Evolutionary conservation across 2,888 invertebrate genomes (phyloP), one percentile per base, ranked within the genome.

Genomic region (Fabriciana adippe): DNA sequence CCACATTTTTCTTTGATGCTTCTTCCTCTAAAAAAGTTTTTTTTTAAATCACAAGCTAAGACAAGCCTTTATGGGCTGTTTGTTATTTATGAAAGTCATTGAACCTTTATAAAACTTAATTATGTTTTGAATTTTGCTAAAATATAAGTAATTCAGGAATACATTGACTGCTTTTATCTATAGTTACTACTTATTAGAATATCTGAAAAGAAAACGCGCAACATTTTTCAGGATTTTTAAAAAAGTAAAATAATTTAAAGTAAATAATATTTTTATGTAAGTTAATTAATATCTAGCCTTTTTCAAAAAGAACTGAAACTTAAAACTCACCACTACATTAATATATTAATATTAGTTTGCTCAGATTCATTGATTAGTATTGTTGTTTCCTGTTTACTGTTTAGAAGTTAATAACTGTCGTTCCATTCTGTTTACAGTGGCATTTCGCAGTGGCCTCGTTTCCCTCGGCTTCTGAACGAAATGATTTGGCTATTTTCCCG

Each of bases 381-480:
- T 66, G 55, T 60, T 80, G 76, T 82, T 50, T 61, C 14, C 60
- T 54, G 55, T 66, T 82, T 81, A 77, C 55, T 54, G 55, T 66
- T 82, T 81, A 77, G 81, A 77, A 76, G 78, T 77, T 79, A 80
- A 81, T 80, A 80, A 81, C 79, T 78, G 75, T 78, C 78, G 87
- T 89, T 89, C 89, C 87, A 89, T 82, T 88, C 89, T 89, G 87
- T 82, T 90, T 85, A 79, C 69, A 78, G 73, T 47, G 80, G 80
- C 84, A 87, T 84, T 83, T 86, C 84, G 78, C 76, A 71, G 79
- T 81, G 83, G 80, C 84, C 86, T 76, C 79, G 80, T 82, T 87
- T 75, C 79, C 62, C 65, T 53, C 73, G 71, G 73, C 74, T 77
- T 81, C 77, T 75, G 78, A 78, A 76, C 79, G 73, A 74, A 80